Evolutionary conservation across 1,140 invertebrate species (phyloP).

Genomic region (Drosophila sucinea): DNA sequence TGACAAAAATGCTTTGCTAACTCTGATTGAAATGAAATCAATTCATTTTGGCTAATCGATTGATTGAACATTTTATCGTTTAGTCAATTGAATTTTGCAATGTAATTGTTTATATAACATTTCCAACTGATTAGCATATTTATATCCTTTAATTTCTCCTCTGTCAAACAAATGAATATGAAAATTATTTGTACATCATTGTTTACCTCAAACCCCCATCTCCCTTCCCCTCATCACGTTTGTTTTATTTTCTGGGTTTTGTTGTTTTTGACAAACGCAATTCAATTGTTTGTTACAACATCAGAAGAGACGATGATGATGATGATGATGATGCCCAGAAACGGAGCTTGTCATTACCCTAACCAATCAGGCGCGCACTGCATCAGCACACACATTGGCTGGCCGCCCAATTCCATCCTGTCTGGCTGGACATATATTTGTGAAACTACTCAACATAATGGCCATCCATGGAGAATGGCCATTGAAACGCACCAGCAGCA

Average conservation of each 20-base stretch:
- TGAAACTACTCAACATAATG: constrained; percentile 79
- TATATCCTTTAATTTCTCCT: not conserved
- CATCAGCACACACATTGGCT: constrained; percentile 30
- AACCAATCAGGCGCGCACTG: constrained; percentile 51
- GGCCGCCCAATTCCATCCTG: constrained; percentile 14
- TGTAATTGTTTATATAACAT: not conserved
- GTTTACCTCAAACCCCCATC: too few species aligned
- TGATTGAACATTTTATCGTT: not conserved
- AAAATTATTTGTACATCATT: not conserved
- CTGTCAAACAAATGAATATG: not conserved
- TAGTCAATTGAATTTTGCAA: not conserved
- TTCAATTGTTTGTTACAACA: constrained; percentile 55
- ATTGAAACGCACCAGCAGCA: constrained; percentile 67
- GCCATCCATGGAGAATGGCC: constrained; percentile 70
- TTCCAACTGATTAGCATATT: not conserved
- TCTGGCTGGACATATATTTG: constrained; percentile 47
- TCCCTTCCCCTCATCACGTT: not conserved
- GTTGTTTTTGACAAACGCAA: constrained; percentile 8
- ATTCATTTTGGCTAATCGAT: too few species aligned
- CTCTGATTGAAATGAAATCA: too few species aligned
- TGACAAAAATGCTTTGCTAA: too few species aligned
- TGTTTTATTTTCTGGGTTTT: constrained; percentile 4
- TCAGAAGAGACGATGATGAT: constrained; percentile 12
- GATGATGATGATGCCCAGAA: not conserved
- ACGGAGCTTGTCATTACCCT: constrained; percentile 51